Evolutionary conservation across 2,113 vertebrate genomes (phyloP), one percentile per base, ranked within the genome.

Genomic region (Beaufortia kweichowensis): DNA sequence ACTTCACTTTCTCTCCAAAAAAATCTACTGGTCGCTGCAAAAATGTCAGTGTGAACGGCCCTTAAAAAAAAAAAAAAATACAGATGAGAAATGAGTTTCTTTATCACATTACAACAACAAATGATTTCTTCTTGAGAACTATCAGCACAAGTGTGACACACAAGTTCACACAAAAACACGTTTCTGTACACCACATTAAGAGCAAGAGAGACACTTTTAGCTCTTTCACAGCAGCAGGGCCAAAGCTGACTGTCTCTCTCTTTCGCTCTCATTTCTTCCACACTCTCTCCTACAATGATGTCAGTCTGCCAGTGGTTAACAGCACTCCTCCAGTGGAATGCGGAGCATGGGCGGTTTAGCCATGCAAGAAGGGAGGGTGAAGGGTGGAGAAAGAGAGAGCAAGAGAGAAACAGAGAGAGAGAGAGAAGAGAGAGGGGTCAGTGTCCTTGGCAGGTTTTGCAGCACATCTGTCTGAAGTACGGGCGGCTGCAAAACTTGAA

Each of bases 401-500:
- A 66, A 72, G 83, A 77, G 56, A 64, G 76, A 83, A 69, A 66
- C 77, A 29, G 35, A 57, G 46, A 17, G 61, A 24, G 57, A 63
- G 26, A 53, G 71, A 41, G n/a, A 66, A 72, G 83, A 64, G 77
- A 80, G 26, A 74, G 73, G 61, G 81, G 70, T 94, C 92, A 96
- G 86, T 95, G 96, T 79, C 96, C 96, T 89, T 98, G 97, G 93
- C 97, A 99, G 21, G 97, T 99, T 91, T 97, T 97, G 90, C 96
- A 99, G 91, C 97, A 99, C 96, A 98, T 98, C 91, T 99, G 96
- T 92, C 96, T 93, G 92, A 99, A 98, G 91, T 99, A 99, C 78
- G 95, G 91, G 81, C 97, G 91, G 92, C 94, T 96, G 94, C 97
- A 98, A 92, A 99, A 99, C 91, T 98, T 97, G 82, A 98, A 98